Conservation (phyloP, 2,113 vertebrate species). For the Orcinus orca region DNA sequence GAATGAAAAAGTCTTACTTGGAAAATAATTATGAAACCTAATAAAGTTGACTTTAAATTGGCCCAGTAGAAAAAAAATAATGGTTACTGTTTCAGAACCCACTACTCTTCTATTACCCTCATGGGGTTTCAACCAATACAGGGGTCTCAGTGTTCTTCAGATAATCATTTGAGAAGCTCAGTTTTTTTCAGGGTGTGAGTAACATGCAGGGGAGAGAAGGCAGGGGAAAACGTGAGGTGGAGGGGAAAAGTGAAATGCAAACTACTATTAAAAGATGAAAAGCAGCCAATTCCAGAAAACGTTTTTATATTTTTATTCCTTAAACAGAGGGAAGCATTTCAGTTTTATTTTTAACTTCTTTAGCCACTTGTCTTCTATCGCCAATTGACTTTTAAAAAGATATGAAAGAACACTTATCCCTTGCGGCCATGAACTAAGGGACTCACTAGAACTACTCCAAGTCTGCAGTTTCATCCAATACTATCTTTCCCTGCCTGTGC, state of each 20-base stretch:
- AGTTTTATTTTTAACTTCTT: slow-evolving; percentile 35
- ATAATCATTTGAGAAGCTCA: neutral
- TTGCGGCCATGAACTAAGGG: neutral
- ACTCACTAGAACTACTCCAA: neutral
- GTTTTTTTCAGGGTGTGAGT: neutral
- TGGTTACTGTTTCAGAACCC: neutral
- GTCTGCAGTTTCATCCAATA: neutral
- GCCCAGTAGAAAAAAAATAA: neutral
- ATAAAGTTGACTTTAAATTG: slow-evolving; percentile 35
- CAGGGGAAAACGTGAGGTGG: neutral
- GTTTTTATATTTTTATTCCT: neutral
- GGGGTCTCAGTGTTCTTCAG: neutral
- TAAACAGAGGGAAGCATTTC: neutral
- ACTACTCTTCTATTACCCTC: neutral
- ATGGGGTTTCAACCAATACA: neutral
- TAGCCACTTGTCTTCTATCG: neutral
- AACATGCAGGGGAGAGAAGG: neutral
- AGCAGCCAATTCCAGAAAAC: neutral
- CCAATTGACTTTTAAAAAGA: neutral
- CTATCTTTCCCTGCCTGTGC: neutral
- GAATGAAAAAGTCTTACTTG: neutral
- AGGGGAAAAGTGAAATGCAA: neutral
- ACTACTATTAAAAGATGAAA: neutral
- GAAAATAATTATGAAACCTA: slow-evolving; percentile 35
- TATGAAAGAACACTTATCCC: neutral